These are phyloP conservation scores for Gymnobelideus leadbeateri DNA, from an alignment of 2,113 vertebrate genomes.

Conservation along the genomic window DNA sequence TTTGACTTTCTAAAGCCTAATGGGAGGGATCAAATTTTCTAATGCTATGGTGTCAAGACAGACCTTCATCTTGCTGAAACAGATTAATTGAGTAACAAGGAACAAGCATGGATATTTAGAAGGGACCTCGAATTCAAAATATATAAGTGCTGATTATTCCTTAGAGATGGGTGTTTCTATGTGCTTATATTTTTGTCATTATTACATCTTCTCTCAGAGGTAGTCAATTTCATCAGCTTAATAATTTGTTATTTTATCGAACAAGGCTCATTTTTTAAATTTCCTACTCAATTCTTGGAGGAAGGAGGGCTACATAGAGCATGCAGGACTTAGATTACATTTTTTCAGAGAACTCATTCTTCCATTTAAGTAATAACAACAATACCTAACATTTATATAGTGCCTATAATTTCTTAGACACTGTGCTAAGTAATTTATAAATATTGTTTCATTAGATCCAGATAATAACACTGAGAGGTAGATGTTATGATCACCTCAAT, in stretches of 20 bases:
- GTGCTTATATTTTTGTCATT: not conserved
- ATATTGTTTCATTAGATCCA: too few relatives aligned
- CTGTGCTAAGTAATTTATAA: too few relatives aligned
- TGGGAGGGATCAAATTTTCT: constrained; percentile 25
- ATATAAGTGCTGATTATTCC: not conserved
- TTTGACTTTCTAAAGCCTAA: constrained; percentile 47
- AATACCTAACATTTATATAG: too few relatives aligned
- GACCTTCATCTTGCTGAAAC: constrained; percentile 24
- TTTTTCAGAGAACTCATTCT: not conserved
- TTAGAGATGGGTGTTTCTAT: not conserved
- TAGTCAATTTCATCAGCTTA: not conserved
- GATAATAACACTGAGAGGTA: too few relatives aligned
- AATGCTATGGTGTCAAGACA: constrained; percentile 28
- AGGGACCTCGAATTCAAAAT: constrained; percentile 37
- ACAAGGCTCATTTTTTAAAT: constrained; percentile 3
- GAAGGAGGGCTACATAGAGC: not conserved
- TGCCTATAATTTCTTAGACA: too few relatives aligned
- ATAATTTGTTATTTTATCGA: not conserved
- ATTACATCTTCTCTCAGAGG: not conserved
- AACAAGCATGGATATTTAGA: not conserved
- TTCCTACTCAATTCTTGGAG: not conserved
- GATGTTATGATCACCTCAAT: too few relatives aligned
- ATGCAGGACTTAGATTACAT: not conserved
- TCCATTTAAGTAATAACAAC: too few relatives aligned
- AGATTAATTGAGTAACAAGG: constrained; percentile 11